These are phyloP conservation scores for Wiebesia pumilae DNA, from an alignment of 1,140 invertebrate species.

Conservation along the genomic window DNA sequence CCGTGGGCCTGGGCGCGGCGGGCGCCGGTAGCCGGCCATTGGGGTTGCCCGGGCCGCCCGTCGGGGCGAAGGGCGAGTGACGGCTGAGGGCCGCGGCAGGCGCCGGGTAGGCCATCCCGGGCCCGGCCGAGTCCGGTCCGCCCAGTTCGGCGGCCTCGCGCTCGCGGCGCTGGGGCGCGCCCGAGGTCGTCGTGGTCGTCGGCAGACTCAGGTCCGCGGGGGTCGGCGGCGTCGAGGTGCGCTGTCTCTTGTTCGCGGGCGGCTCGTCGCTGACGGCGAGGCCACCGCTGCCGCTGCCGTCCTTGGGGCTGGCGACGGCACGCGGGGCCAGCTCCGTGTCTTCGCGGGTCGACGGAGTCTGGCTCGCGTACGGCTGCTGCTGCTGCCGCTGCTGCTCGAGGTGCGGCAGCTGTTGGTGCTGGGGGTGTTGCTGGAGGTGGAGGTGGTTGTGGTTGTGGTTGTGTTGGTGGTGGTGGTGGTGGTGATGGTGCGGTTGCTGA, in stretches of 20 bases:
- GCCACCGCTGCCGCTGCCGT: slow-evolving; percentile 46
- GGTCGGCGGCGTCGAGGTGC: neutral
- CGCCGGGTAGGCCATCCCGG: slow-evolving; percentile 75
- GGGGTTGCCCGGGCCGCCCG: slow-evolving; percentile 61
- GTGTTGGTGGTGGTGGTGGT: slow-evolving; percentile 33
- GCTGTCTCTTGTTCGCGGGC: slow-evolving; percentile 14
- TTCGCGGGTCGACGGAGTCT: slow-evolving; percentile 49
- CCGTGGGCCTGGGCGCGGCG: slow-evolving; percentile 85
- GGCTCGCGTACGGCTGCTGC: neutral
- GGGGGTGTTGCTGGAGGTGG: slow-evolving; percentile 59
- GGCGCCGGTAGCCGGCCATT: slow-evolving; percentile 77
- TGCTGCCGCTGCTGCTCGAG: neutral
- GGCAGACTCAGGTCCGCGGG: slow-evolving; percentile 16
- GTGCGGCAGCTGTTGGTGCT: neutral
- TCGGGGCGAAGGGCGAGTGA: slow-evolving; percentile 69
- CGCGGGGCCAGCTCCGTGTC: slow-evolving; percentile 46
- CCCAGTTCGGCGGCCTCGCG: slow-evolving; percentile 63
- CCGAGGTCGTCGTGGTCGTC: slow-evolving; percentile 37
- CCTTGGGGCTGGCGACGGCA: slow-evolving; percentile 34
- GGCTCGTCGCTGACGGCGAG: neutral
- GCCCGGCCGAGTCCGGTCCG: slow-evolving; percentile 72
- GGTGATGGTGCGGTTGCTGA: neutral
- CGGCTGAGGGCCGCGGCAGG: slow-evolving; percentile 72
- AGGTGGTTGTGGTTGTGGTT: too few relatives aligned
- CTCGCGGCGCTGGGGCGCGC: slow-evolving; percentile 60